Evolutionary conservation across 2,797 vertebrate genomes (phyloP), one percentile per base, ranked within the genome.

Genomic region (Micromesistius poutassou): DNA sequence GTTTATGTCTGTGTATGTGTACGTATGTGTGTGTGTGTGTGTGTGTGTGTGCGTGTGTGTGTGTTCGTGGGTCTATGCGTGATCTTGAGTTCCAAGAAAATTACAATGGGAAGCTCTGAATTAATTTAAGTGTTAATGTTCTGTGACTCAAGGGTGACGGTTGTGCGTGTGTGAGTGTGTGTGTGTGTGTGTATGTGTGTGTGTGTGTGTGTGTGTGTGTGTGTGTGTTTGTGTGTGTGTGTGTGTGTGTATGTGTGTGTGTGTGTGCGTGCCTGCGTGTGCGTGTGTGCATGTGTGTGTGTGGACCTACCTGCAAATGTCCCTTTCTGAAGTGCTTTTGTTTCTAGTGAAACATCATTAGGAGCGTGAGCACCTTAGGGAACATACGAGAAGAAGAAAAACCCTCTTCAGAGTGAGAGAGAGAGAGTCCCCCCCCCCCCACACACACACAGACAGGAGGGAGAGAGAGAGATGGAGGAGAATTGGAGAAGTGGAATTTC

Each of bases 51-150:
- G 35, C 7, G 9, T 38, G 36, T 10, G 9, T 2, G 36, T 38
- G 9, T 38, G 36, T 38, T 1, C 2, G 36, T 38, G 9, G 9
- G 36, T 38, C 1, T 19, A 46, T 13, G 13, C 71, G 80, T 75
- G 83, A 86, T 87, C 88, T 88, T 85, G 83, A 85, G 89, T 88
- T 86, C 82, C 81, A 83, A 77, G 87, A 82, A 89, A 93, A 93
- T 88, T 79, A 91, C 85, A 87, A 90, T 85, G 83, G 88, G 85
- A 87, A 75, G 84, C 78, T 33, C 81, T 82, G 85, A 91, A 89
- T 91, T 93, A 93, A 93, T 91, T 90, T 83, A 93, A 91, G 89
- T 88, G 87, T 90, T 94, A 94, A 94, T 93, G 91, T 90, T 84
- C 86, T 91, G 89, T 88, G 90, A 89, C 93, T 46, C 42, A 46